phyloP scores from a whole-genome alignment of 2,888 invertebrate genomes.

The Zootermopsis nevadensis region DNA sequence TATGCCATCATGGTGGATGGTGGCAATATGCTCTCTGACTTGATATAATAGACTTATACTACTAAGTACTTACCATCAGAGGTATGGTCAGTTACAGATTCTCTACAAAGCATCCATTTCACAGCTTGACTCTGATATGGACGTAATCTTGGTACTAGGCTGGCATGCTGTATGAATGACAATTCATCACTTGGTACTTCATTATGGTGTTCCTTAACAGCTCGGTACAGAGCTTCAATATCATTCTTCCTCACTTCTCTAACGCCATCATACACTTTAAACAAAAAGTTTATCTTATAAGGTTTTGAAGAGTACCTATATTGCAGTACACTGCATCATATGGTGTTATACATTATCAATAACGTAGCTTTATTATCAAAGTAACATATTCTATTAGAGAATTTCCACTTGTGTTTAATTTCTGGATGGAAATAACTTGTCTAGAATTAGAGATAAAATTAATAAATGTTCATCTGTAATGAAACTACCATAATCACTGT shows the following conservation, averaged over 20 bases:
- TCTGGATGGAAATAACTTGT: too few relatives aligned
- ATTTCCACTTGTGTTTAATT: too few relatives aligned
- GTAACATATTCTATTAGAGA: too few relatives aligned
- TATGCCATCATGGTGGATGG: not conserved
- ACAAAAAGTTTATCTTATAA: not conserved
- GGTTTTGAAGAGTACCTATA: too few relatives aligned
- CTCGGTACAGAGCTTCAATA: constrained; percentile 56
- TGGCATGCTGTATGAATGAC: constrained; percentile 61
- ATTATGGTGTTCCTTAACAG: constrained; percentile 50
- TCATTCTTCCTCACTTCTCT: constrained; percentile 56
- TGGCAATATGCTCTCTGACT: too few relatives aligned
- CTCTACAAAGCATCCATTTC: constrained; percentile 75
- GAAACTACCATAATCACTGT: too few relatives aligned
- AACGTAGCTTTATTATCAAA: too few relatives aligned
- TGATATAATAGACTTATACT: not conserved
- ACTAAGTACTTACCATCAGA: not conserved
- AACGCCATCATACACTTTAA: constrained; percentile 22
- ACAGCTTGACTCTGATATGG: constrained; percentile 75
- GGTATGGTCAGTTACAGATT: constrained; percentile 57
- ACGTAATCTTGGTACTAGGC: constrained; percentile 69
- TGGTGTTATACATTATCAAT: too few relatives aligned
- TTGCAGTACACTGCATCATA: too few relatives aligned
- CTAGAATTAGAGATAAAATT: too few relatives aligned
- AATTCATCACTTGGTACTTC: constrained; percentile 38
- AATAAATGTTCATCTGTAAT: too few relatives aligned